These are phyloP conservation scores for Sesamia nonagrioides DNA, from an alignment of 1,140 invertebrate genomes.

Conservation along the genomic window DNA sequence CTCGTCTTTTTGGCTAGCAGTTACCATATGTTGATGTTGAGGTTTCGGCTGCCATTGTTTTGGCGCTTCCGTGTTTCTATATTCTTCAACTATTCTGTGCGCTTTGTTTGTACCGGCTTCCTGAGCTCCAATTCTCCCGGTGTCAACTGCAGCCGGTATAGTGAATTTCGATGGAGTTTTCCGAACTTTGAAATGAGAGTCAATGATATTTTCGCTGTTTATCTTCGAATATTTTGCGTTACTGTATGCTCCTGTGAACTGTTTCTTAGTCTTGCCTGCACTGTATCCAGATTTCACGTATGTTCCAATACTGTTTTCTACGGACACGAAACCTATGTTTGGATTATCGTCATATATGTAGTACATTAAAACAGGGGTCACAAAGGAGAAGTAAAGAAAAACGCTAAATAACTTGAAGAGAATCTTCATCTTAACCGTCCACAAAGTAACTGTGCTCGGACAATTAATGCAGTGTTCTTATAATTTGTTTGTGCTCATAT, in stretches of 20 bases:
- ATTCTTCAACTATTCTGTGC: constrained; percentile 6
- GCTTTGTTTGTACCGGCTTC: background rate
- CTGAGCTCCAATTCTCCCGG: background rate
- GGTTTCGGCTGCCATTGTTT: constrained; percentile 35
- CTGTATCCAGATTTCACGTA: constrained; percentile 55
- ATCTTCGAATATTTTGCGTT: constrained; percentile 59
- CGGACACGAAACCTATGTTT: constrained; percentile 55
- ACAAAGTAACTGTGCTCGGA: constrained; percentile 51
- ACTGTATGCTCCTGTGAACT: constrained; percentile 57
- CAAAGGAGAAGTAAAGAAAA: constrained; percentile 58
- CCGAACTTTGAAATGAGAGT: constrained; percentile 64
- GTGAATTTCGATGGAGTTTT: constrained; percentile 51
- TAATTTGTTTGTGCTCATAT: constrained; percentile 55
- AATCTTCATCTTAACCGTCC: constrained; percentile 59
- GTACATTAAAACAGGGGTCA: constrained; percentile 57
- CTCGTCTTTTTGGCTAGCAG: background rate
- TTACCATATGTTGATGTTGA: constrained; percentile 11
- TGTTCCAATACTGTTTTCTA: constrained; percentile 42
- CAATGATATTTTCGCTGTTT: constrained; percentile 61
- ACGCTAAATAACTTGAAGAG: constrained; percentile 51
- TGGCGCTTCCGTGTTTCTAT: constrained; percentile 15
- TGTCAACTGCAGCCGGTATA: background rate
- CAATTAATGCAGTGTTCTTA: constrained; percentile 56
- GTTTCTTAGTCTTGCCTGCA: constrained; percentile 55
- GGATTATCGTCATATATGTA: constrained; percentile 69